A percentile compares a stretch with the other conserved stretches of the same genome.
Conservation (phyloP, 2,888 invertebrate genomes). For the Augiades crinisus region DNA sequence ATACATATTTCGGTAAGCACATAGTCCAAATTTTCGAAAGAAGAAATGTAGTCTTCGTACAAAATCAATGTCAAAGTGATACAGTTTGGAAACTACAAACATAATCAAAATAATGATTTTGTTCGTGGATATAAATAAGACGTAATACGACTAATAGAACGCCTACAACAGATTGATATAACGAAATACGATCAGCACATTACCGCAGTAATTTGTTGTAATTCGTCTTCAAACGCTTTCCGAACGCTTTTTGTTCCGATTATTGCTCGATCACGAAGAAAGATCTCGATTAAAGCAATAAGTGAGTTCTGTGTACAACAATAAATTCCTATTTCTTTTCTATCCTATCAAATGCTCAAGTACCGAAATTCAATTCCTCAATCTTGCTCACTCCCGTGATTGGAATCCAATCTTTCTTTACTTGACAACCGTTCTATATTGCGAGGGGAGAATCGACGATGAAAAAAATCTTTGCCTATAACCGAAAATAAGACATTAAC, state of each 20-base stretch:
- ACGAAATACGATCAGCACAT: too few relatives aligned
- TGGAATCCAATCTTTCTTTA: conserved; percentile 27
- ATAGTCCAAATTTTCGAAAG: too few relatives aligned
- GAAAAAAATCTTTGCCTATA: conserved; percentile 15
- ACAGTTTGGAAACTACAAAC: too few relatives aligned
- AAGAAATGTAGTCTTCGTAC: too few relatives aligned
- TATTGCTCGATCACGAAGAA: neutral
- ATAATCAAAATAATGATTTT: too few relatives aligned
- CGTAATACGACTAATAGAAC: too few relatives aligned
- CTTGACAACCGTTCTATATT: conserved; percentile 25
- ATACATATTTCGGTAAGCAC: too few relatives aligned
- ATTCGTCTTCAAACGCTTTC: neutral
- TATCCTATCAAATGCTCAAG: conserved; percentile 23
- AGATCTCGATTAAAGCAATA: conserved; percentile 7
- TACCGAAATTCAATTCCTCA: conserved; percentile 26
- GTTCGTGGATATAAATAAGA: too few relatives aligned
- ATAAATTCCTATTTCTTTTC: conserved; percentile 10
- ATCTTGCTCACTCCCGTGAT: conserved; percentile 19
- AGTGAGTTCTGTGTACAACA: conserved; percentile 9
- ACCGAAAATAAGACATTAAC: conserved; percentile 33
- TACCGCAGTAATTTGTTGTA: too few relatives aligned
- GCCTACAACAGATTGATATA: too few relatives aligned
- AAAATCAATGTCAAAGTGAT: too few relatives aligned
- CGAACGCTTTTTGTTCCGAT: neutral
- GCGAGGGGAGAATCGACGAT: conserved; percentile 13